These are phyloP conservation scores for Drosophila oshimai DNA, from an alignment of 1,140 invertebrate species.

Conservation along the genomic window DNA sequence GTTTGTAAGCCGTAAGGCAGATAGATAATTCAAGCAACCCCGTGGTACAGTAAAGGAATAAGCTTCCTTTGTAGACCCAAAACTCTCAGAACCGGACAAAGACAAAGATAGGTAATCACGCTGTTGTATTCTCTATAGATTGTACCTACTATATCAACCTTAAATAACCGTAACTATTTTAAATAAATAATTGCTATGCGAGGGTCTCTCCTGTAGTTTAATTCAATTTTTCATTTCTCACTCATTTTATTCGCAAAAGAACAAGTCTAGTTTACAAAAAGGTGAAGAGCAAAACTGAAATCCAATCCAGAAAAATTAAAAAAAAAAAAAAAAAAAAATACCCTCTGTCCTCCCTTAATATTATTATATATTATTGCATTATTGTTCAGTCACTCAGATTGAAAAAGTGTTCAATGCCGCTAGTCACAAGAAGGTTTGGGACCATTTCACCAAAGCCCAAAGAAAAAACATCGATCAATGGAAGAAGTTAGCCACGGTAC, in stretches of 20 bases:
- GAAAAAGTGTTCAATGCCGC: slow-evolving; percentile 97
- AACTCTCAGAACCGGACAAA: slow-evolving; percentile 34
- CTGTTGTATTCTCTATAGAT: slow-evolving; percentile 68
- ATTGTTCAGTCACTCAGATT: slow-evolving; percentile 96
- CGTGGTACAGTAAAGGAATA: neutral
- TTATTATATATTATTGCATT: slow-evolving; percentile 83
- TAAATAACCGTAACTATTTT: slow-evolving; percentile 41
- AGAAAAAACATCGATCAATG: slow-evolving; percentile 98
- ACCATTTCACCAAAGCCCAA: slow-evolving; percentile 99
- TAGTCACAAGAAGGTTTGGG: slow-evolving; percentile 98
- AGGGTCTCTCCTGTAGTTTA: slow-evolving; percentile 69
- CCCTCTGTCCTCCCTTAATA: slow-evolving; percentile 81
- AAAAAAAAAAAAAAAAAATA: slow-evolving; percentile 60
- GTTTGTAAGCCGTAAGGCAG: slow-evolving; percentile 63
- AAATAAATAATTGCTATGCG: slow-evolving; percentile 51
- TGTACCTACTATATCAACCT: slow-evolving; percentile 51
- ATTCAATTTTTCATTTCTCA: slow-evolving; percentile 38
- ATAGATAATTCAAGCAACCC: slow-evolving; percentile 11
- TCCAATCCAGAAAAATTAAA: slow-evolving; percentile 17
- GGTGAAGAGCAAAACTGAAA: slow-evolving; percentile 59
- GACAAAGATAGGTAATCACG: slow-evolving; percentile 37
- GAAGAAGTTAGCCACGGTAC: slow-evolving; percentile 98
- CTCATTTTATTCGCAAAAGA: slow-evolving; percentile 58
- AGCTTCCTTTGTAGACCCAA: slow-evolving; percentile 22
- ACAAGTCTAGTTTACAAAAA: slow-evolving; percentile 43